These are phyloP conservation scores for Synergus itoensis DNA, from an alignment of 2,888 invertebrate species.

Conservation along the genomic window DNA sequence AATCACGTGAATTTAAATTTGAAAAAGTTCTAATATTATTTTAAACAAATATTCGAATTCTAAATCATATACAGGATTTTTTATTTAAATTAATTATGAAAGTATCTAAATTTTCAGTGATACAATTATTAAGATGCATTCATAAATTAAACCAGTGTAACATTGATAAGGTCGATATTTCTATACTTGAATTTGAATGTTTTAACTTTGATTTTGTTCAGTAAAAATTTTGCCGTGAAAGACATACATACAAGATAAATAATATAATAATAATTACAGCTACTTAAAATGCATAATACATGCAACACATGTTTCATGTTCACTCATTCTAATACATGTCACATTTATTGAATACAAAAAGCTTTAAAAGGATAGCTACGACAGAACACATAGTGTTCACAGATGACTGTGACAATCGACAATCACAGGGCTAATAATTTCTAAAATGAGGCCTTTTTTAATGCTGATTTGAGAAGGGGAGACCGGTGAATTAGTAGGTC, in stretches of 20 bases:
- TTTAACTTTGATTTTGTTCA: slow-evolving; percentile 1
- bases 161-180: background rate
- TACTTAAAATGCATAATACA: slow-evolving; percentile 6
- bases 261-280: background rate
- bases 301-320: slow-evolving; percentile 26
- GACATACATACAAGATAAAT: slow-evolving; percentile 23
- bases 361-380: slow-evolving; percentile 52
- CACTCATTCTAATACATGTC: slow-evolving; percentile 37
- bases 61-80: background rate
- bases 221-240: slow-evolving; percentile 7
- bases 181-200: slow-evolving; percentile 15
- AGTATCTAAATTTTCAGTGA: background rate
- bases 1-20: slow-evolving; percentile 52
- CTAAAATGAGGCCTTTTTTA: slow-evolving; percentile 17
- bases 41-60: background rate
- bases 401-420: slow-evolving; percentile 48
- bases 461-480: background rate
- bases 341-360: slow-evolving; percentile 52
- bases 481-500: background rate
- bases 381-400: slow-evolving; percentile 60
- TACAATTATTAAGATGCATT: background rate
- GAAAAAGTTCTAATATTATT: slow-evolving; percentile 9
- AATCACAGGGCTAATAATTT: slow-evolving; percentile 53
- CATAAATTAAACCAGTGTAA: background rate
- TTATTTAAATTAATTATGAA: background rate